These are phyloP conservation scores for Hylyphantes graminicola DNA, from an alignment of 1,140 invertebrate species.

Conservation along the genomic window DNA sequence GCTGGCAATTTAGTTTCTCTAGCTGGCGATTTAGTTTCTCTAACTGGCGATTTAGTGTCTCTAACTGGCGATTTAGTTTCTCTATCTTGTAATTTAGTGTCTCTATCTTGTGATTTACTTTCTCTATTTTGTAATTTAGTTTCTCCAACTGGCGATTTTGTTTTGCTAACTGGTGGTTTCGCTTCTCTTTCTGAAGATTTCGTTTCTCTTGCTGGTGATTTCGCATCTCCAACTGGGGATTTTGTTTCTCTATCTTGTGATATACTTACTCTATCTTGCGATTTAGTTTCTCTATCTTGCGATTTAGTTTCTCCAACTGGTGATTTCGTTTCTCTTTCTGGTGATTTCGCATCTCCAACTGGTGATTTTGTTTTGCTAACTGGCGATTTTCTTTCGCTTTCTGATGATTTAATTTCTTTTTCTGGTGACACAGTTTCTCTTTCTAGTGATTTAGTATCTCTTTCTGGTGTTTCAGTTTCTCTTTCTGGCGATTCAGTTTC, in stretches of 20 bases:
- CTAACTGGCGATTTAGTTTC: not conserved
- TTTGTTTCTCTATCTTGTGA: not conserved
- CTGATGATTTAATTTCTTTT: constrained; percentile 8
- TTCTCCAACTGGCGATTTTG: not conserved
- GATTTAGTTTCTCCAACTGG: not conserved
- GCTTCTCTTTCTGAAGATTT: not conserved
- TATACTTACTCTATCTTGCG: not conserved
- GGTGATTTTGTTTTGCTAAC: not conserved
- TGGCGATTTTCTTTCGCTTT: not conserved
- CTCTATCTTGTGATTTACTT: not conserved
- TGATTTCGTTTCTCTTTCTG: not conserved
- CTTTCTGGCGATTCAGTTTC: not conserved
- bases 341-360: constrained; percentile 1
- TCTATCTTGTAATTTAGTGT: not conserved
- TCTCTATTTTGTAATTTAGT: not conserved
- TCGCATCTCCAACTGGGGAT: constrained; percentile 2
- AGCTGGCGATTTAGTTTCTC: not conserved
- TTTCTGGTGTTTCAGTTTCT: not conserved
- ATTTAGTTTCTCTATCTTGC: not conserved
- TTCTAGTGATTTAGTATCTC: not conserved
- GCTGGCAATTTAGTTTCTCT: not conserved
- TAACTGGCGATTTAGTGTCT: constrained; percentile 12
- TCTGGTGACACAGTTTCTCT: constrained; percentile 8
- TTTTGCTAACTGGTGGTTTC: not conserved
- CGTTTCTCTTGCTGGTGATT: not conserved